Percentiles rank a stretch among this genome's conserved stretches.
Conservation (phyloP, 1,140 invertebrate genomes). For the Sinella curviseta region DNA sequence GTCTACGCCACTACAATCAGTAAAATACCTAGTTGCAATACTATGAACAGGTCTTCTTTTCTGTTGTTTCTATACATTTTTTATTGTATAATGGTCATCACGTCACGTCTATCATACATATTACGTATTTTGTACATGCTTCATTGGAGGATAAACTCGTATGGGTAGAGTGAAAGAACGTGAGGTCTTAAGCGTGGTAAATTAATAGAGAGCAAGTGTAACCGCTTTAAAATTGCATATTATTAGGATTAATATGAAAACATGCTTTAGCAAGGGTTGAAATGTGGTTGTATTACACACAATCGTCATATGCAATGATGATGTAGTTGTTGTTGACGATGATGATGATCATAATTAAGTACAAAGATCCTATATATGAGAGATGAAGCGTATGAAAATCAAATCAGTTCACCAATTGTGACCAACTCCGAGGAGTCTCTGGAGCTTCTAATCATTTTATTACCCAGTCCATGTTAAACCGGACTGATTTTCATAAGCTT, state of each 20-base stretch:
- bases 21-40: too few relatives aligned
- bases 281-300: background rate
- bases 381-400: background rate
- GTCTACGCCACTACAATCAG: too few relatives aligned
- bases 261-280: background rate
- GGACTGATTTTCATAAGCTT: background rate
- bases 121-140: background rate
- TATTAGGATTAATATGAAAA: background rate
- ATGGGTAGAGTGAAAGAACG: background rate
- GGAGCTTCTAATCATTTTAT: background rate
- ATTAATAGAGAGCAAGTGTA: background rate
- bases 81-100: too few relatives aligned
- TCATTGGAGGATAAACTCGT: background rate
- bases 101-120: too few relatives aligned
- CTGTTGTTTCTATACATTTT: too few relatives aligned
- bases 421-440: background rate
- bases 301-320: background rate
- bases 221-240: background rate
- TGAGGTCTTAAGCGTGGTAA: background rate
- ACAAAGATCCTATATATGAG: background rate
- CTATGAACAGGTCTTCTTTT: too few relatives aligned
- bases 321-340: too few relatives aligned
- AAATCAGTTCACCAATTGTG: background rate
- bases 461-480: background rate
- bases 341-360: background rate